A percentile compares a stretch with the other conserved stretches of the same genome.
Conservation (phyloP, 2,797 vertebrate genomes). For the Loris lydekkerianus region DNA sequence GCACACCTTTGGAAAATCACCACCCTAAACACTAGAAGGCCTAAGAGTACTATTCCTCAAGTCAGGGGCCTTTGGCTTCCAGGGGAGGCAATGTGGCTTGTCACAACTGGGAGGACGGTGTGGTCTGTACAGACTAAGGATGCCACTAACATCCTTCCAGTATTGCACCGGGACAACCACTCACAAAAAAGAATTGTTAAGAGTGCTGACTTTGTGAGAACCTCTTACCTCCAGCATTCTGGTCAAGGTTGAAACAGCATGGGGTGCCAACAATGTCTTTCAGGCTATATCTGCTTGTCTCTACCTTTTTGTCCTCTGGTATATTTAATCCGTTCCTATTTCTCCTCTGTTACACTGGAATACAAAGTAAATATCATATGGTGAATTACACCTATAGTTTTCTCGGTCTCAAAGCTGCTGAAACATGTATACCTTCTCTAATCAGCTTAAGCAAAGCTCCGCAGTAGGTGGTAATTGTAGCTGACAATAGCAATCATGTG, state of each 20-base stretch:
- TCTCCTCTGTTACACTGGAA: not conserved
- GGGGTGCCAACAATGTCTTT: not conserved
- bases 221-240: not conserved
- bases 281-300: not conserved
- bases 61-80: not conserved
- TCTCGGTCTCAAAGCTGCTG: conserved; percentile 14
- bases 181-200: not conserved
- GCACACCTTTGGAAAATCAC: no score
- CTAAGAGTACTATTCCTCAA: no score
- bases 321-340: not conserved
- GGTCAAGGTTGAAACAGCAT: not conserved
- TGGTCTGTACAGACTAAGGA: not conserved
- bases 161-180: no score
- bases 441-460: conserved; percentile 59
- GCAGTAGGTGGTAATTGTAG: conserved; percentile 59
- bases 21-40: no score
- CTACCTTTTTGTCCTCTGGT: not conserved
- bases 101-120: not conserved
- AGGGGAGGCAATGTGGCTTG: not conserved
- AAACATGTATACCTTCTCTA: conserved; percentile 31
- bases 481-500: conserved; percentile 58
- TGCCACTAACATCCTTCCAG: not conserved
- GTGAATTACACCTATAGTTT: not conserved
- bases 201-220: not conserved
- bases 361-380: conserved; percentile 7